Evolutionary conservation across 2,113 vertebrate genomes (phyloP).

Genomic region (Corydoras maculifer): DNA sequence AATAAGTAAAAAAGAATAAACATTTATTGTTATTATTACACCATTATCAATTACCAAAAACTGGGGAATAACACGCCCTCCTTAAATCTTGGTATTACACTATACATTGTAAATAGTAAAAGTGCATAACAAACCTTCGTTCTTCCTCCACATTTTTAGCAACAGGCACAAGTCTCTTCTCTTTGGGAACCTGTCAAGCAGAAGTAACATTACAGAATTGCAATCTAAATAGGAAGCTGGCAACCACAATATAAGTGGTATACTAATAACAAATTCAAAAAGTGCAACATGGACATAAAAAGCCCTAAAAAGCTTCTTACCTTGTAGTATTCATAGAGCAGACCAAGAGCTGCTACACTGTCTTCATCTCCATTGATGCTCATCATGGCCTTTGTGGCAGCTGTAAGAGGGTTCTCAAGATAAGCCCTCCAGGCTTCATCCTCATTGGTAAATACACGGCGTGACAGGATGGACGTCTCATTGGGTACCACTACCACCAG

Average conservation of each 20-base stretch:
- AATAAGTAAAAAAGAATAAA: no score
- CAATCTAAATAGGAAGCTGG: not conserved
- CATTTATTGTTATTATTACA: no score
- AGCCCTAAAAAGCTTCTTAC: constrained; percentile 50
- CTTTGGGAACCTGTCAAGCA: constrained; percentile 86
- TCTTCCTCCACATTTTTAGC: constrained; percentile 90
- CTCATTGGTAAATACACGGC: constrained; percentile 90
- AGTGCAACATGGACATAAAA: no score
- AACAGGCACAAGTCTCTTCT: constrained; percentile 83
- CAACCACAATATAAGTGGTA: not conserved
- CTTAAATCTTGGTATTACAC: no score
- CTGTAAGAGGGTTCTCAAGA: constrained; percentile 93
- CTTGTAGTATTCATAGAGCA: constrained; percentile 98
- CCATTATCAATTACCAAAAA: no score
- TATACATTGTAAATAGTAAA: no score
- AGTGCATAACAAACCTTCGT: constrained; percentile 78
- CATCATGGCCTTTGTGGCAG: constrained; percentile 99
- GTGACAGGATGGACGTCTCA: constrained; percentile 80
- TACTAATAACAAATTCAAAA: no score
- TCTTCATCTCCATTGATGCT: constrained; percentile 98
- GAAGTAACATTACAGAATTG: constrained; percentile 5
- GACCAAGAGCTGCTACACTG: constrained; percentile 89
- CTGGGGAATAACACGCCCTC: no score
- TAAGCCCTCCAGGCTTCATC: constrained; percentile 98
- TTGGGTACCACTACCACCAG: constrained; percentile 91